Base-by-base conservation (phyloP, 2,113 vertebrate species). In the Cacatua alba region DNA sequence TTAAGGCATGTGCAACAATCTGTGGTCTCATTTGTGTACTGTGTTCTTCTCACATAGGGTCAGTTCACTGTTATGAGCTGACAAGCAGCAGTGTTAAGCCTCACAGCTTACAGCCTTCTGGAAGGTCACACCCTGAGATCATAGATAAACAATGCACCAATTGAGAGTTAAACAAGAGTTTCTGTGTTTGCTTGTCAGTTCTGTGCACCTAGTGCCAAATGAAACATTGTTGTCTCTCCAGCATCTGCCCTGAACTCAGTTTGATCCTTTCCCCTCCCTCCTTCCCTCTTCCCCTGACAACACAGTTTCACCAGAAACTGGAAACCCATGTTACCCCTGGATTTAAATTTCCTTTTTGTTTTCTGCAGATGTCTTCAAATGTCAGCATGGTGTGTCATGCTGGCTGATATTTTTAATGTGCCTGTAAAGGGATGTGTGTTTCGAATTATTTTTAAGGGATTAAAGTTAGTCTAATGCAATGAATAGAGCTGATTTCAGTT, bases 181-280 rank as follows among this genome's bases (percentile, higher is more conserved):
- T n/a, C 96, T 96, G 75, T 94, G 87, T 96, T 43, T 77, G 33
- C 76, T 48, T 70, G 13, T 74, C 82, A 39, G 69, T n/a, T 83
- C 79, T 26, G 35, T 78, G 92, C 90, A 88, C 94, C 82, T 81
- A 46, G 17, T 81, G 94, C 96, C 94, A 96, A 93, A 49, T 9
- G 95, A 86, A 96, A 96, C 88, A 80, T 41, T 23, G 6, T 64
- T 75, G 76, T 88, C 95, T 90, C 69, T 62, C 86, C 82, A 82
- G 82, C 79, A 88, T 92, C 82, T 96, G 92, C 78, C 53, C 89
- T 96, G 91, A 94, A 95, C 92, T 95, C 69, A 9, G 55, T 84
- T 82, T 84, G 65, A 92, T 93, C 77, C 70, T 71, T 68, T 65
- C 41, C 28, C 74, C 49, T 88, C 85, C 44, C 55, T 88, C 17